Base-by-base conservation (phyloP, 2,888 invertebrate species). In the Hydrotaea diabolus region DNA sequence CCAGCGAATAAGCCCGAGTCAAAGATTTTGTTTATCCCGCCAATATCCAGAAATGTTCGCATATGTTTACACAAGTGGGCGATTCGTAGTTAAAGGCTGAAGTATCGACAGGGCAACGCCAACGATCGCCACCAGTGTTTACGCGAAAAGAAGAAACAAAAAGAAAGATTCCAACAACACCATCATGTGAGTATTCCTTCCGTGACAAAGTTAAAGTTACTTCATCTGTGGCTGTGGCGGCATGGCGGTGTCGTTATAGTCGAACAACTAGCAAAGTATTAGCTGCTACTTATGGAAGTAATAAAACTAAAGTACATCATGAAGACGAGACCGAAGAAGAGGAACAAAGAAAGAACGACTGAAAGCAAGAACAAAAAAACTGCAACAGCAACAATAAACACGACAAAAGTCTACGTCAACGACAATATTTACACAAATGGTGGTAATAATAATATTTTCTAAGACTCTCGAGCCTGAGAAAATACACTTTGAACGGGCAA, bases 401-500 rank as follows among this genome's bases (percentile, higher is more conserved):
- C 26, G 57, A 57, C 57, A 19, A 23, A 5, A n/a, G n/a, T n/a
- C n/a, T n/a, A n/a, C n/a, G 59, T 15, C 59, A 2, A 66, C 69
- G 43, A 46, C 46, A 46, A 69, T 69, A 46, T 69, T 69, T 46
- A 46, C 43, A 43, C 66, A 73, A 82, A 71, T 76, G 72, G 79
- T 75, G 81, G 81, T 81, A 84, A 80, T 49, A 82, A 79, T 49
- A 76, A 80, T 77, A 80, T 82, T 82, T 82, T 82, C 74, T 77
- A 77, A 82, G 79, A 80, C 79, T 82, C 77, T 78, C 57, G 77
- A 85, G 85, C 79, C 85, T 85, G 82, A 79, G 82, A 82, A 23
- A 77, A 77, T 59, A 73, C 43, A 39, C 31, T 74, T 39, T 46
- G 19, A 79, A 46, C 46, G 23, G n/a, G 21, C 66, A 46, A 57